These are phyloP conservation scores for Zaprionus tsacasi DNA, from an alignment of 1,140 invertebrate species.

Conservation along the genomic window DNA sequence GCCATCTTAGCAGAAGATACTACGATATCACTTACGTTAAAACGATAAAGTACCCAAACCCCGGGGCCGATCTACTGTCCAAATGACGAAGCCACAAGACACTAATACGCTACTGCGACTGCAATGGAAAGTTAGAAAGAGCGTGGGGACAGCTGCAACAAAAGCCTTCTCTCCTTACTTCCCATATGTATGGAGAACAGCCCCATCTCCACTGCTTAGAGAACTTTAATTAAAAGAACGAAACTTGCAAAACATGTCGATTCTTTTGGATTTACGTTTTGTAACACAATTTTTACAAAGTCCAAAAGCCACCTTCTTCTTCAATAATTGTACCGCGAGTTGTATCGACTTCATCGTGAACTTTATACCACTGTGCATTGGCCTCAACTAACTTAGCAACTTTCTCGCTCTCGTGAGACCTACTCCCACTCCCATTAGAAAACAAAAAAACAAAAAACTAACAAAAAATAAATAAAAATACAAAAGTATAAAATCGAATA, in stretches of 20 bases:
- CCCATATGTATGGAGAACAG: conserved; percentile 2
- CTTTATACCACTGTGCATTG: conserved; percentile 16
- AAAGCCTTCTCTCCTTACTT: neutral
- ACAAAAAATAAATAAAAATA: conserved; percentile 25
- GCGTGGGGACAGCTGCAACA: conserved; percentile 8
- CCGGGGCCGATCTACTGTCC: conserved; percentile 21
- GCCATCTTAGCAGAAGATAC: conserved; percentile 30
- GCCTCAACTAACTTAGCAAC: conserved; percentile 42
- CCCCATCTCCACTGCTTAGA: conserved; percentile 11
- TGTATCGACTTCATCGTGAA: conserved; percentile 2
- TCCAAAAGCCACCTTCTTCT: neutral
- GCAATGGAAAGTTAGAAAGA: conserved; percentile 20
- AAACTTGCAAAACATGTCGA: neutral
- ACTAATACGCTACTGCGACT: neutral
- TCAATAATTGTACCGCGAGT: neutral
- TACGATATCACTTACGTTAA: conserved; percentile 1
- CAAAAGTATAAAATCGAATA: conserved; percentile 36
- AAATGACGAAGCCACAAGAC: conserved; percentile 6
- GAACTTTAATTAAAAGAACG: neutral
- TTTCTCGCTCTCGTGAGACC: conserved; percentile 47
- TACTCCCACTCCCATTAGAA: conserved; percentile 33
- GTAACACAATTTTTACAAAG: neutral
- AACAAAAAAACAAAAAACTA: conserved; percentile 10
- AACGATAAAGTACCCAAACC: neutral
- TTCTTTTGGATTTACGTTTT: conserved; percentile 10